Conservation (phyloP, 2,888 invertebrate species). For the Torymus texanus region DNA sequence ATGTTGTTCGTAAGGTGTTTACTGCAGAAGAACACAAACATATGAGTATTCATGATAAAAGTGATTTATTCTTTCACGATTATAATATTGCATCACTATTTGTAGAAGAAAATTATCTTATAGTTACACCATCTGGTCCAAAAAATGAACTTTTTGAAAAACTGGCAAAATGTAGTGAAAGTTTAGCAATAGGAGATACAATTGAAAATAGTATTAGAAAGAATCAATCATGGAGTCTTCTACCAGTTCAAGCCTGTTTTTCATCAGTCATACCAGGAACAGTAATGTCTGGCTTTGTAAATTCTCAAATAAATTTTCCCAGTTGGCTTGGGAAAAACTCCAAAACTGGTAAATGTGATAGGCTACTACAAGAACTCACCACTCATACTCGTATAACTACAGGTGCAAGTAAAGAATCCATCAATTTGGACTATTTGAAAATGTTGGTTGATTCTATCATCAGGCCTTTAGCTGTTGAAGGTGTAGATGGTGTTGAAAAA, state of each 20-base stretch:
- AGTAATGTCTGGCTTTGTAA: conserved; percentile 86
- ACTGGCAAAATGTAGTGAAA: conserved; percentile 88
- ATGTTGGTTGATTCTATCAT: conserved; percentile 86
- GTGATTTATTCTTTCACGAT: conserved; percentile 96
- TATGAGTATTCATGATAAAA: conserved; percentile 88
- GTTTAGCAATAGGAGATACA: conserved; percentile 90
- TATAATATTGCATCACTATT: conserved; percentile 97
- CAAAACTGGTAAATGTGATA: conserved; percentile 84
- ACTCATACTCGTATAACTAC: conserved; percentile 68
- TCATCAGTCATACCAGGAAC: conserved; percentile 94
- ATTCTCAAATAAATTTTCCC: conserved; percentile 92
- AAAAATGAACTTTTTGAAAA: conserved; percentile 80
- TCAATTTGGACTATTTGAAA: conserved; percentile 92
- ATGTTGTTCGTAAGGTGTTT: conserved; percentile 93
- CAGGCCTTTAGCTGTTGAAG: conserved; percentile 84
- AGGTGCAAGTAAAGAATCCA: conserved; percentile 82
- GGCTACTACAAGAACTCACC: conserved; percentile 71
- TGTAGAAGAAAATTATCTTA: conserved; percentile 97
- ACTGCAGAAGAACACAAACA: conserved; percentile 85
- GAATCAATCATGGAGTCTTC: conserved; percentile 89
- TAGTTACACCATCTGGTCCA: conserved; percentile 85
- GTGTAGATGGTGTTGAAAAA: conserved; percentile 83
- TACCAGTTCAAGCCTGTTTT: conserved; percentile 92
- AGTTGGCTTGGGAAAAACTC: conserved; percentile 98
- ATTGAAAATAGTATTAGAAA: conserved; percentile 89